phyloP scores from a whole-genome alignment of 2,113 vertebrate species.

The Eidolon helvum region DNA sequence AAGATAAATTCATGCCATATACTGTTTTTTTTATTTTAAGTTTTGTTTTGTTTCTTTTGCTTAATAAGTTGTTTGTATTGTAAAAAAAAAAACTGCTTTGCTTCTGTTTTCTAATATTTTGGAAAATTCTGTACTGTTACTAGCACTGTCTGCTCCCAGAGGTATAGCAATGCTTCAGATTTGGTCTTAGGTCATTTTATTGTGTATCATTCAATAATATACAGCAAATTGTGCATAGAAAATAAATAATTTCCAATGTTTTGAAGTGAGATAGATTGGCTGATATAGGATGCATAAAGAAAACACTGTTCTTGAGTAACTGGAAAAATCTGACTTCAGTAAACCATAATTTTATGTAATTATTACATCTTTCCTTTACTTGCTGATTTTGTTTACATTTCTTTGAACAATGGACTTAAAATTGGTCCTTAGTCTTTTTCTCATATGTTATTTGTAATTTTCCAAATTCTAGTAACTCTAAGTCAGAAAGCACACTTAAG shows the following conservation, averaged over 20 bases:
- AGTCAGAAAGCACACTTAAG: background rate
- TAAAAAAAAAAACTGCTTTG: background rate
- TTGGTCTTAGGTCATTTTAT: background rate
- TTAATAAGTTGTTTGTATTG: background rate
- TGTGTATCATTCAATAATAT: background rate
- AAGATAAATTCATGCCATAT: background rate
- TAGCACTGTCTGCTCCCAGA: background rate
- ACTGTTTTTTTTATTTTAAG: background rate
- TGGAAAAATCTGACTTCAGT: background rate
- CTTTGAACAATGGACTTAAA: background rate
- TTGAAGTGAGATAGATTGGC: background rate
- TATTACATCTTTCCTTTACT: background rate
- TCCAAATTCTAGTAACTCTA: background rate
- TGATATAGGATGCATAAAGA: background rate
- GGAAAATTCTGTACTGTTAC: background rate
- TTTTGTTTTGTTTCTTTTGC: background rate
- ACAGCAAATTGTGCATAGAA: background rate
- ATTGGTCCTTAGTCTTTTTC: background rate
- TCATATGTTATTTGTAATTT: background rate
- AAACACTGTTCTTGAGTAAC: background rate
- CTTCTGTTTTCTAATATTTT: background rate
- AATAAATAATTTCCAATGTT: background rate
- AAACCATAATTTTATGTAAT: background rate
- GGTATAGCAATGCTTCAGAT: background rate
- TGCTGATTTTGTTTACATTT: slow-evolving; percentile 16